Evolutionary conservation across 2,888 invertebrate species (phyloP), one percentile per base, ranked within the genome.

Genomic region (Penaeus monodon): DNA sequence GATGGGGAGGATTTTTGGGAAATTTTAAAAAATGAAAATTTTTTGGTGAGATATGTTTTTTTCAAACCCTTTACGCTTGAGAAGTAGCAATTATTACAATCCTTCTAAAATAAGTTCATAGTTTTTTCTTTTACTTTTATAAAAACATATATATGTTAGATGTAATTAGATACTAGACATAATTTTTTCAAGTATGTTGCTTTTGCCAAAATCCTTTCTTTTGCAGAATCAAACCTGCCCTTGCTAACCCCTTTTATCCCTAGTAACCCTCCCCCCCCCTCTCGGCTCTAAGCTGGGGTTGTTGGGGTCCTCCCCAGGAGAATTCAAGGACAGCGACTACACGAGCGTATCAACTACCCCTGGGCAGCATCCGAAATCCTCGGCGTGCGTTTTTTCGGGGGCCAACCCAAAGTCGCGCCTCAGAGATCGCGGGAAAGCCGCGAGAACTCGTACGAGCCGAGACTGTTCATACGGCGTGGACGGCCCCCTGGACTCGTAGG

Each of bases 251-350:
- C n/a, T n/a, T n/a, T n/a, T n/a, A n/a, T n/a, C n/a, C n/a, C n/a
- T n/a, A n/a, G n/a, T n/a, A n/a, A n/a, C n/a, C n/a, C n/a, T n/a
- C n/a, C n/a, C n/a, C n/a, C n/a, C n/a, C n/a, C n/a, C n/a, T n/a
- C n/a, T n/a, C n/a, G n/a, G n/a, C n/a, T n/a, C n/a, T n/a, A n/a
- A n/a, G n/a, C n/a, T n/a, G n/a, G n/a, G n/a, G n/a, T n/a, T n/a
- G n/a, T n/a, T n/a, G n/a, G n/a, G n/a, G n/a, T 81, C 33, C 76
- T 81, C 57, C 91, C 91, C 83, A 94, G 97, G 97, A 97, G 92
- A 97, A 93, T 98, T 97, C 82, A 98, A 98, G 93, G 98, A 98
- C 93, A 97, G 97, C 91, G 98, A 98, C 94, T 98, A 98, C 93
- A 98, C 98, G 90, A 97, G 97, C 90, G 98, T 93, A 95, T 98